A percentile compares a stretch with the other conserved stretches of the same genome.
phyloP scores from a whole-genome alignment of 2,113 vertebrate genomes.

The Menura novaehollandiae region DNA sequence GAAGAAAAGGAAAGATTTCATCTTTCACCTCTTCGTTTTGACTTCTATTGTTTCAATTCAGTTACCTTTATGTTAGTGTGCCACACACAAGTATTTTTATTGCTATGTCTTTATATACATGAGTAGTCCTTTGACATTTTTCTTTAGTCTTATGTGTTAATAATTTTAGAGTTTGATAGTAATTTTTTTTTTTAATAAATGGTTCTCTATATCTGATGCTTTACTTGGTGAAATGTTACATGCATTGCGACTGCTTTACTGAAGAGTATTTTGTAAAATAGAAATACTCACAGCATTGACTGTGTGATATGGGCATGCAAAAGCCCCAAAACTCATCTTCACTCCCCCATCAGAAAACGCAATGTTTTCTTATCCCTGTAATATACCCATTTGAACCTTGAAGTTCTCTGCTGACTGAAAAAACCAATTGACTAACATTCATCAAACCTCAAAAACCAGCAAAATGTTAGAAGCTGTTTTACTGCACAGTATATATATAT shows the following conservation, averaged over 20 bases:
- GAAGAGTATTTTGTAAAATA: not conserved
- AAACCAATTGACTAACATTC: not conserved
- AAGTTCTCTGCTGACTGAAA: not conserved
- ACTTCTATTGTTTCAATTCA: not conserved
- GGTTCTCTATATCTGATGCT: not conserved
- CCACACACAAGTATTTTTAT: not conserved
- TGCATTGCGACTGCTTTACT: not conserved
- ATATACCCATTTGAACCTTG: not conserved
- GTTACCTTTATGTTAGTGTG: not conserved
- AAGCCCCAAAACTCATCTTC: not conserved
- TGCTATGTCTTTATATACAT: not conserved
- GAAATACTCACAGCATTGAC: not conserved
- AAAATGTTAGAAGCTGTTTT: not conserved
- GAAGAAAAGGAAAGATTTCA: not conserved
- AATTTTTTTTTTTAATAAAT: not conserved
- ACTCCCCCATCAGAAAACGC: not conserved
- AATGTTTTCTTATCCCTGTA: not conserved
- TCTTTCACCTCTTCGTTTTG: not conserved
- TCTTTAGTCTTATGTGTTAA: not conserved
- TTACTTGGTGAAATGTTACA: not conserved
- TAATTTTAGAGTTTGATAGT: not conserved
- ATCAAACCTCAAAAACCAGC: not conserved
- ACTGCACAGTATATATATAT: not conserved
- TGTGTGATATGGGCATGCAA: not conserved
- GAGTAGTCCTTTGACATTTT: not conserved